Evolutionary conservation across 2,888 invertebrate species (phyloP), one percentile per base, ranked within the genome.

Genomic region (Euplexia lucipara): DNA sequence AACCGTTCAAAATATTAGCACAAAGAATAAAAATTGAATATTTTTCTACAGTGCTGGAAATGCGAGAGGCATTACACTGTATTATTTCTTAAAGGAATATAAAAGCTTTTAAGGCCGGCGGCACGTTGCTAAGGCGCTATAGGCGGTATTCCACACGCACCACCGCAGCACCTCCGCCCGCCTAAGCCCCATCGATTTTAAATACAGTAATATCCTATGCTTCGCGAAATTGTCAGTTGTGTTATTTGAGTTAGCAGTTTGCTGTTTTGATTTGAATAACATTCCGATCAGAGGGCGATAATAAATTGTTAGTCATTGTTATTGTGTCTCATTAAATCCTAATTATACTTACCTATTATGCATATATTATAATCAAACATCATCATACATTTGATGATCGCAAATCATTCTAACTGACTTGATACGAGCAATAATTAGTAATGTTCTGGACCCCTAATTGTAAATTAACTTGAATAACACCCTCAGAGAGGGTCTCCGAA

Each of bases 81-180:
- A 92, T 93, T 94, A 93, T 92, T 93, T 91, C 90, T 91, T 87
- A 88, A 86, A 89, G 90, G 90, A 93, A 91, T 92, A 89, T 92
- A 91, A 95, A 94, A 94, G 95, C 95, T 95, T 95, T 95, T 94
- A 91, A 92, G 82, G 93, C 93, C 91, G 87, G 83, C 86, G 92
- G 92, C 89, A 88, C 88, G 88, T 86, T 87, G 86, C 79, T 91
- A 92, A 92, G 90, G 88, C 86, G 91, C 90, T 91, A 91, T 89
- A 87, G 89, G 74, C 83, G 86, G 86, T 86, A 89, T 88, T 86
- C 85, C 81, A 82, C 86, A 84, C 86, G 81, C 84, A 82, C 73
- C 81, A 59, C 81, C 86, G 82, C 84, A 86, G 85, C 85, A 85
- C 84, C 87, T 66, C 72, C 90, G 78, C 80, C 75, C 81, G 78